These are phyloP conservation scores for Heliconius melpomene DNA, from an alignment of 1,140 invertebrate genomes.

Conservation along the genomic window DNA sequence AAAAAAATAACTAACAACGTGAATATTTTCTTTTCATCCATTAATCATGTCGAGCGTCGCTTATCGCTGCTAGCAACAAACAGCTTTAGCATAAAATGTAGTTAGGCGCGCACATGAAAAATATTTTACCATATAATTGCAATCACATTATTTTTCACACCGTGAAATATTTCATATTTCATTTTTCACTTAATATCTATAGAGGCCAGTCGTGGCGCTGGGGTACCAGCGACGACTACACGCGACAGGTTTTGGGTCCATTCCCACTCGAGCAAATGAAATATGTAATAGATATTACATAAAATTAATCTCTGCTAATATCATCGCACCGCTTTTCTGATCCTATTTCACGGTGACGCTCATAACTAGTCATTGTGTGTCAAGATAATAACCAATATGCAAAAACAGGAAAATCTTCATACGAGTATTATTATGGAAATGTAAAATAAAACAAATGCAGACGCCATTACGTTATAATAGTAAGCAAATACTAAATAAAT, in stretches of 20 bases:
- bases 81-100: constrained; percentile 29
- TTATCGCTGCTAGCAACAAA: constrained; percentile 40
- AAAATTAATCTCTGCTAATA: neutral
- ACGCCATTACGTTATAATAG: constrained; percentile 12
- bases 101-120: constrained; percentile 16
- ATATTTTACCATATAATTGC: constrained; percentile 37
- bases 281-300: neutral
- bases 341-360: neutral
- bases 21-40: constrained; percentile 1
- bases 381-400: constrained; percentile 6
- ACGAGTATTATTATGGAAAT: constrained; percentile 3
- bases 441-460: neutral
- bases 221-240: too few relatives aligned
- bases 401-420: constrained; percentile 33
- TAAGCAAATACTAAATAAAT: constrained; percentile 30
- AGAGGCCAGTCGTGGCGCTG: too few relatives aligned
- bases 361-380: neutral
- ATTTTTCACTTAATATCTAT: neutral
- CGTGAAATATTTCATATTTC: constrained; percentile 2
- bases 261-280: too few relatives aligned
- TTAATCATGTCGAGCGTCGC: constrained; percentile 13
- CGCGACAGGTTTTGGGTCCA: too few relatives aligned
- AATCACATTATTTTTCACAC: constrained; percentile 15
- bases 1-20: neutral
- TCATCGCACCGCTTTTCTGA: neutral